Evolutionary conservation across 1,140 invertebrate genomes (phyloP).

Genomic region (Bombus pascuorum): DNA sequence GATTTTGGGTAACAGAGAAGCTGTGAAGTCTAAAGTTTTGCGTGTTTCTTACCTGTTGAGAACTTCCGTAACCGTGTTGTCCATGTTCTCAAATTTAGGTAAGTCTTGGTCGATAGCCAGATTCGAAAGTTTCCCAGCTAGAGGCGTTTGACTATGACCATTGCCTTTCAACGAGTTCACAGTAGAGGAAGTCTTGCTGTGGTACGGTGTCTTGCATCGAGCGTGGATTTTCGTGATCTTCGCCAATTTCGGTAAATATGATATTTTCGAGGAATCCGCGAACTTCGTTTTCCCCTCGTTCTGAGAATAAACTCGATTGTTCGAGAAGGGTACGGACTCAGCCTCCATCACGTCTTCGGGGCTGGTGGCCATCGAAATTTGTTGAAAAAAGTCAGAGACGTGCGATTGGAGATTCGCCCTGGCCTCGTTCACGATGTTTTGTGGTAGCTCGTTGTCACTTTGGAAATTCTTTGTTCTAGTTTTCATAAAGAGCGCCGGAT

Average conservation of each 20-base stretch:
- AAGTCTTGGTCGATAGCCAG: conserved; percentile 77
- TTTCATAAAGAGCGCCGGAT: conserved; percentile 65
- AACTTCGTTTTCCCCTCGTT: conserved; percentile 64
- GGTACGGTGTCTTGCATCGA: conserved; percentile 76
- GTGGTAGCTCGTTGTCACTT: conserved; percentile 73
- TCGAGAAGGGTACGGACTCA: conserved; percentile 71
- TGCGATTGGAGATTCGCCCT: conserved; percentile 79
- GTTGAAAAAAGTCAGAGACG: conserved; percentile 83
- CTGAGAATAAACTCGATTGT: conserved; percentile 62
- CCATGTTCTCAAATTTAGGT: conserved; percentile 77
- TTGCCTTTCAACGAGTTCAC: conserved; percentile 65
- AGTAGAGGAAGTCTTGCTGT: conserved; percentile 60
- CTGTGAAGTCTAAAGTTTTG: neutral
- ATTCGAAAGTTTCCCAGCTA: conserved; percentile 73
- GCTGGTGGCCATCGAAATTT: conserved; percentile 82
- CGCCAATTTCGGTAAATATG: conserved; percentile 73
- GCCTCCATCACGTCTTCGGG: conserved; percentile 81
- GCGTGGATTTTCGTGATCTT: conserved; percentile 76
- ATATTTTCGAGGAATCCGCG: conserved; percentile 42
- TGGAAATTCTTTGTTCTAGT: conserved; percentile 67
- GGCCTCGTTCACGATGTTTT: conserved; percentile 77
- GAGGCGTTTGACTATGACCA: conserved; percentile 72
- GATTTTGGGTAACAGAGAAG: too few relatives aligned
- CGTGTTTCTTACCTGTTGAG: conserved; percentile 70
- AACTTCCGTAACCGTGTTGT: conserved; percentile 76